A percentile compares a stretch with the other conserved stretches of the same genome.
Conservation (phyloP, 2,113 vertebrate genomes). For the Puffinus mauretanicus region DNA sequence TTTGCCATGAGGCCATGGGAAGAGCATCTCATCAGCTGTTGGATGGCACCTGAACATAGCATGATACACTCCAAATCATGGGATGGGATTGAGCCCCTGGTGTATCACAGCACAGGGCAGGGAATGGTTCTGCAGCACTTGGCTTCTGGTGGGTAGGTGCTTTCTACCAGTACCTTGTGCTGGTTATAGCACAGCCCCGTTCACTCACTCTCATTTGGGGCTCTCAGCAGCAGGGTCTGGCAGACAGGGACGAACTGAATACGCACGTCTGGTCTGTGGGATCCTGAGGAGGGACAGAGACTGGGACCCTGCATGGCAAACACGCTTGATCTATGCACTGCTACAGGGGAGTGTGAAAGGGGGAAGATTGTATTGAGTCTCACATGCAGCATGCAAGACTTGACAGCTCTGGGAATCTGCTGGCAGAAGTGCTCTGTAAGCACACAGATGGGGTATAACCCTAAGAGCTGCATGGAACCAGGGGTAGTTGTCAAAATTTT, state of each 20-base stretch:
- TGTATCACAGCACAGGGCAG: fast-evolving
- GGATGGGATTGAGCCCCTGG: neutral
- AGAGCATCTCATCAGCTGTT: neutral
- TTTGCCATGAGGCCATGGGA: neutral
- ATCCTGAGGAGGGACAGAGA: neutral
- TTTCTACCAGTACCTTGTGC: neutral
- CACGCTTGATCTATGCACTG: neutral
- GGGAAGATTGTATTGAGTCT: neutral
- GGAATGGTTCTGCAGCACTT: neutral
- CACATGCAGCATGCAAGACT: neutral
- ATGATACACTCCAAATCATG: neutral
- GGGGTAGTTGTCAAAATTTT: neutral
- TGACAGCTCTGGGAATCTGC: neutral
- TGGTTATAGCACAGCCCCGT: neutral
- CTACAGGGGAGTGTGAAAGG: neutral
- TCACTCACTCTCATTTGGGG: neutral
- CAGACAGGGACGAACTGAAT: neutral
- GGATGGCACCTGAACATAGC: neutral
- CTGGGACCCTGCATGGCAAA: neutral
- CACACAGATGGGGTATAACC: neutral
- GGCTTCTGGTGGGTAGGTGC: neutral
- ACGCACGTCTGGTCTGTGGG: neutral
- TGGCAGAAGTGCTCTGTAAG: neutral
- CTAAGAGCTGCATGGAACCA: neutral
- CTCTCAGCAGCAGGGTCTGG: neutral